phyloP scores from a whole-genome alignment of 2,888 invertebrate genomes.

The Conops quadrifasciatus region DNA sequence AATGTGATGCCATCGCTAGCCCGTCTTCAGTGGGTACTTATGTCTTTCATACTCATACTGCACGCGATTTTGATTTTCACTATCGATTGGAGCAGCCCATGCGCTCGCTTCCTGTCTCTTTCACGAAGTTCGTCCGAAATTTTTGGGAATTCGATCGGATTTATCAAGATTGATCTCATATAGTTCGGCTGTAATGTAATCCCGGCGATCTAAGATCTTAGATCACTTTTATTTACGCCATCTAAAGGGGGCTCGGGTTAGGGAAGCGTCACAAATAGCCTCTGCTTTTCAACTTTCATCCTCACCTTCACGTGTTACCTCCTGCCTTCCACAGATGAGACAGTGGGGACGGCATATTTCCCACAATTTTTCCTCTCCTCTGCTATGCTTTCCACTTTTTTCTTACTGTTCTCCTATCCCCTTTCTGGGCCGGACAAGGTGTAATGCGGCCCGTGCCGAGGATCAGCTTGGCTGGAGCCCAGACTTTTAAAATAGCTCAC shows the following conservation, averaged over 20 bases:
- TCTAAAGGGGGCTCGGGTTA: background rate
- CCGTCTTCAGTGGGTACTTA: constrained; percentile 16
- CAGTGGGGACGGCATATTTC: background rate
- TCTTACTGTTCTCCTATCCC: too few relatives aligned
- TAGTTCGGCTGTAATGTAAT: constrained; percentile 3
- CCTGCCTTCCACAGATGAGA: background rate
- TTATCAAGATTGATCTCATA: constrained; percentile 10
- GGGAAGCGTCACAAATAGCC: background rate
- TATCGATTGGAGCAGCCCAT: background rate
- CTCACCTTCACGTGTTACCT: too few relatives aligned
- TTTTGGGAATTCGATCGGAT: background rate
- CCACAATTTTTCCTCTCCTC: background rate
- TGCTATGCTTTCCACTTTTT: background rate
- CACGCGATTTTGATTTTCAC: constrained; percentile 15
- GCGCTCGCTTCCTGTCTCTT: background rate
- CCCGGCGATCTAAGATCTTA: constrained; percentile 4
- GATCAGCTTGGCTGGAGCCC: background rate
- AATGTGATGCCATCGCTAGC: constrained; percentile 10
- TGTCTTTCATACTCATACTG: constrained; percentile 16
- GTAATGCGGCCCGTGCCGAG: constrained; percentile 1
- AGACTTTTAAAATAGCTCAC: background rate
- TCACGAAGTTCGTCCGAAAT: background rate
- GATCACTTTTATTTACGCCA: background rate
- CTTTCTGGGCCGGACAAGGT: too few relatives aligned
- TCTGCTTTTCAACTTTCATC: too few relatives aligned